Evolutionary conservation across 2,113 vertebrate species (phyloP), one percentile per base, ranked within the genome.

Genomic region (Microcebus murinus): DNA sequence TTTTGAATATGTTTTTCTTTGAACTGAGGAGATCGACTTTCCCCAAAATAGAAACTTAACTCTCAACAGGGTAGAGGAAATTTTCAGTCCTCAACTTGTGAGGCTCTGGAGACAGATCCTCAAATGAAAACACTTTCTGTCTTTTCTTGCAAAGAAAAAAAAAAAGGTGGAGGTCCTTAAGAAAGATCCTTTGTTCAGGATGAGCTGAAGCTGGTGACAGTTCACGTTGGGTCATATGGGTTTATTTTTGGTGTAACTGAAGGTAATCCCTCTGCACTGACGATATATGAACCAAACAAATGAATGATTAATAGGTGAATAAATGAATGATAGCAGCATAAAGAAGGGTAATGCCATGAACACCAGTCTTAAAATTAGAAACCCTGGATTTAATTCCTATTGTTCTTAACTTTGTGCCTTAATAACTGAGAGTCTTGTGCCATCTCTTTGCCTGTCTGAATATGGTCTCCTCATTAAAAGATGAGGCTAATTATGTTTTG

Each of bases 1-100:
- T 91, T 82, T 11, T n/a, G 94, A 96, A 84, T 83, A 61, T 86
- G 68, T 39, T 93, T 97, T 87, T 50, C 96, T 97, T 93, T 97
- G 96, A 97, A 96, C 76, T 29, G 31, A 95, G 65, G 83, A 94
- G 93, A 94, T 50, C 3, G 1, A 68, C 95, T 87, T 68, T 31
- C 76, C 89, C 84, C 15, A 13, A 79, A 83, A 94, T 39, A 95
- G 91, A 97, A 95, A 87, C 14, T 87, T 85, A 95, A 97, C 82
- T 95, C 81, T 88, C 82, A 2, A 27, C 12, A 27, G 77, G 3
- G 11, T 2, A 48, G 55, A 48, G 39, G 67, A 65, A 34, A 48
- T 77, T 87, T 91, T 63, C 34, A 42, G 76, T 42, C 25, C 29
- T 84, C 52, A 8, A 50, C 39, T 20, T 55, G 34, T 34, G 48